A percentile compares a stretch with the other conserved stretches of the same genome.
Evolutionary conservation across 2,113 vertebrate species (phyloP).

Genomic region (Dicerorhinus sumatrensis): DNA sequence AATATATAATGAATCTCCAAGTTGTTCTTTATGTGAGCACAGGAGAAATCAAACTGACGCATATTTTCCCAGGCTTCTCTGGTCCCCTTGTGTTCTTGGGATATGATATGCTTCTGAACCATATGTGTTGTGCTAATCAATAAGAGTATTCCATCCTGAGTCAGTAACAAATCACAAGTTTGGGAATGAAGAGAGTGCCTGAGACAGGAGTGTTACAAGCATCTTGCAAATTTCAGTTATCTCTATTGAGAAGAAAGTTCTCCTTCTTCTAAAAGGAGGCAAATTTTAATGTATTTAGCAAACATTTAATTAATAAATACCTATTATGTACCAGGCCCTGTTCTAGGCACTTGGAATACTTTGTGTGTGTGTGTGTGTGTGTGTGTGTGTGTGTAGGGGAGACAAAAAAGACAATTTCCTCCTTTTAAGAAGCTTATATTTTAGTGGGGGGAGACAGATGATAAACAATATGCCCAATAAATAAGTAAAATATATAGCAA

Average conservation of each 20-base stretch:
- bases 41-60: background rate
- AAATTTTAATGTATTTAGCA: background rate
- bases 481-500: background rate
- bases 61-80: background rate
- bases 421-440: background rate
- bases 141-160: background rate
- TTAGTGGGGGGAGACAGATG: background rate
- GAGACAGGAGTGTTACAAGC: background rate
- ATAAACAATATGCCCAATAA: background rate
- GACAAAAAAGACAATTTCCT: background rate
- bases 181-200: background rate
- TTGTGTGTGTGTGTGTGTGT: background rate
- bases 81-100: background rate
- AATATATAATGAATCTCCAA: background rate
- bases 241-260: background rate
- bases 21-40: background rate
- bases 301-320: conserved; percentile 23
- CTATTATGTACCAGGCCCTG: background rate
- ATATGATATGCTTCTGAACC: background rate
- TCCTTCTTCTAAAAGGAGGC: background rate
- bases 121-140: background rate
- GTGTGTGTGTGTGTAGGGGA: background rate
- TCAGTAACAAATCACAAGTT: background rate
- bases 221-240: background rate
- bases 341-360: background rate